Conservation (phyloP, 2,797 vertebrate genomes). For the Synanceia verrucosa region DNA sequence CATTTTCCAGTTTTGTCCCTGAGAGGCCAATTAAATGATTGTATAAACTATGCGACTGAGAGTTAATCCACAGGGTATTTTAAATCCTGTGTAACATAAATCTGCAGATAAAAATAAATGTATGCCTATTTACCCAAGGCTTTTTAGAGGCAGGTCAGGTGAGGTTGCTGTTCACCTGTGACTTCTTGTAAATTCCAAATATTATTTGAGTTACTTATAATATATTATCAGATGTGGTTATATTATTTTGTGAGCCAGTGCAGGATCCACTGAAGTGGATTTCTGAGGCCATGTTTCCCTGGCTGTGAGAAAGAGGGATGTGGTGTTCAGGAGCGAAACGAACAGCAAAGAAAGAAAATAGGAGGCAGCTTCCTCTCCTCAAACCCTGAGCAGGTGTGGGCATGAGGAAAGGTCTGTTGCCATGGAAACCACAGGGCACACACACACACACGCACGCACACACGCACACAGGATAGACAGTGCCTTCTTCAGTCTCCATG, state of each 20-base stretch:
- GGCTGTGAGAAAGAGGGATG: background rate
- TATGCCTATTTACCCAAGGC: background rate
- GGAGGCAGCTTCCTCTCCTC: slow-evolving; percentile 29
- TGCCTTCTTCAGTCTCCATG: background rate
- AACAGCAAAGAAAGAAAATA: slow-evolving; percentile 20
- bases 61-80: slow-evolving; percentile 16
- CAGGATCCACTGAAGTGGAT: background rate
- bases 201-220: background rate
- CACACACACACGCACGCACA: background rate
- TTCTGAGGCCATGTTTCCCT: slow-evolving; percentile 22
- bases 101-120: slow-evolving; percentile 11
- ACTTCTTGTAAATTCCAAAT: background rate
- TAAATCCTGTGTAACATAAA: slow-evolving; percentile 18
- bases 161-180: background rate
- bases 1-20: slow-evolving; percentile 53
- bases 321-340: slow-evolving; percentile 21
- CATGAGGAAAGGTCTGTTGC: slow-evolving; percentile 57
- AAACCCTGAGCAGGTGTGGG: slow-evolving; percentile 46
- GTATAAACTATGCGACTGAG: slow-evolving; percentile 33
- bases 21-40: slow-evolving; percentile 65
- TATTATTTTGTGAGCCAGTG: background rate
- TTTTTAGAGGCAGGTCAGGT: slow-evolving; percentile 7
- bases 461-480: too few relatives aligned
- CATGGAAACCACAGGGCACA: slow-evolving; percentile 53
- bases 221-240: background rate